Conservation (phyloP, 2,888 invertebrate genomes). For the Drosophila stalkeri region DNA sequence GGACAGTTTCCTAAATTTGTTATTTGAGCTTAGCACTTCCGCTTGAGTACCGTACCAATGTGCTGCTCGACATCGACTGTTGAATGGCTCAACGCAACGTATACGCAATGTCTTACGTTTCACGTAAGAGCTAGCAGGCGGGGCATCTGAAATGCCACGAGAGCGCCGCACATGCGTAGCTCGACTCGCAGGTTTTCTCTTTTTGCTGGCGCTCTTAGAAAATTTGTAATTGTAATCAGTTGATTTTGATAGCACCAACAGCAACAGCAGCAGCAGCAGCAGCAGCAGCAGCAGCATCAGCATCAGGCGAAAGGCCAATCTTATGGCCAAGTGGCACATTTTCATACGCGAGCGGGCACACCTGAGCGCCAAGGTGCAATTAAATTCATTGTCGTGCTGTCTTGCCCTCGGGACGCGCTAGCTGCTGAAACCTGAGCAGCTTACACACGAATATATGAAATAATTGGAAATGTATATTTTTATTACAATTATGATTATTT, state of each 20-base stretch:
- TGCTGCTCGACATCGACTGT: constrained; percentile 60
- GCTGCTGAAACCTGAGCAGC: constrained; percentile 11
- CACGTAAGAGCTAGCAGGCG: constrained; percentile 70
- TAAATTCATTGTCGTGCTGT: constrained; percentile 34
- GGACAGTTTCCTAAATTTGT: constrained; percentile 14
- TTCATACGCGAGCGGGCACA: constrained; percentile 51
- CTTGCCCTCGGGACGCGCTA: constrained; percentile 10
- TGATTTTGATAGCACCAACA: constrained; percentile 20
- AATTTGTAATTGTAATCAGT: constrained; percentile 51
- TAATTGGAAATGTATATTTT: constrained; percentile 25
- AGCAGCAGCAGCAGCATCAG: neutral
- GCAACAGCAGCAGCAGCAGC: constrained; percentile 4
- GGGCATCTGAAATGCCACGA: constrained; percentile 59
- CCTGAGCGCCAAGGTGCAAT: constrained; percentile 53
- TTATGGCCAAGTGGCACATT: constrained; percentile 40
- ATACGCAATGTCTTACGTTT: constrained; percentile 47
- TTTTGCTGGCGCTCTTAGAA: constrained; percentile 45
- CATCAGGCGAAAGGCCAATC: constrained; percentile 41
- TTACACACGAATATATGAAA: constrained; percentile 14
- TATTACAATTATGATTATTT: constrained; percentile 4
- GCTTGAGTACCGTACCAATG: constrained; percentile 58
- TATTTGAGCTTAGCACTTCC: constrained; percentile 58
- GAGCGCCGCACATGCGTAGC: constrained; percentile 41
- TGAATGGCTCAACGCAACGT: constrained; percentile 14
- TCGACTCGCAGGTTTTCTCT: neutral